A percentile compares a stretch with the other conserved stretches of the same genome.
Conservation (phyloP, 2,797 vertebrate genomes). For the Chaetophractus vellerosus region DNA sequence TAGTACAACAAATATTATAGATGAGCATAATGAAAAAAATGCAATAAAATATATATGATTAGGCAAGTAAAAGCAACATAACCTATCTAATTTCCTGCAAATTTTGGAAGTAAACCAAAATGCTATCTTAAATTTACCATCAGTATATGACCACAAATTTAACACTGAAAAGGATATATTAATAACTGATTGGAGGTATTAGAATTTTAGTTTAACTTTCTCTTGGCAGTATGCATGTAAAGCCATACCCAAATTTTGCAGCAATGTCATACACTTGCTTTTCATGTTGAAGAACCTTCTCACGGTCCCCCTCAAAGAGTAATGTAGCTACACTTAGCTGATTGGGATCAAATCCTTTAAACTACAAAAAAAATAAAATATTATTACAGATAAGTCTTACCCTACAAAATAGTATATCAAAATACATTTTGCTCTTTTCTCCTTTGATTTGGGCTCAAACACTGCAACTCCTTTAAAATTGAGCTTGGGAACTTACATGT, state of each 20-base stretch:
- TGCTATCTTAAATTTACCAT: conserved; percentile 66
- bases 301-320: conserved; percentile 97
- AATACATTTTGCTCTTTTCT: conserved; percentile 44
- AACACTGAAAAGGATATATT: conserved; percentile 37
- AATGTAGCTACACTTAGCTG: conserved; percentile 96
- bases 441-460: neutral
- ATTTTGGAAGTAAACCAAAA: conserved; percentile 53
- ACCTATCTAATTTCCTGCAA: conserved; percentile 25
- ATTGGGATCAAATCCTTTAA: conserved; percentile 98
- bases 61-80: conserved; percentile 41
- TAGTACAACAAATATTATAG: conserved; percentile 68
- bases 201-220: conserved; percentile 56
- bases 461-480: conserved; percentile 60
- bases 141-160: conserved; percentile 61
- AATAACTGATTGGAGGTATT: neutral
- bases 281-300: conserved; percentile 98
- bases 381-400: conserved; percentile 65
- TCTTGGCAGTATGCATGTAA: conserved; percentile 68
- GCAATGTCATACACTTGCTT: conserved; percentile 99
- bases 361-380: conserved; percentile 90
- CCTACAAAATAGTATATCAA: conserved; percentile 62
- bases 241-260: conserved; percentile 97
- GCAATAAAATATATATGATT: conserved; percentile 32
- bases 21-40: conserved; percentile 40
- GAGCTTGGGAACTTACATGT: conserved; percentile 44